Evolutionary conservation across 2,888 invertebrate species (phyloP).

Genomic region (Boloria euphrosyne): DNA sequence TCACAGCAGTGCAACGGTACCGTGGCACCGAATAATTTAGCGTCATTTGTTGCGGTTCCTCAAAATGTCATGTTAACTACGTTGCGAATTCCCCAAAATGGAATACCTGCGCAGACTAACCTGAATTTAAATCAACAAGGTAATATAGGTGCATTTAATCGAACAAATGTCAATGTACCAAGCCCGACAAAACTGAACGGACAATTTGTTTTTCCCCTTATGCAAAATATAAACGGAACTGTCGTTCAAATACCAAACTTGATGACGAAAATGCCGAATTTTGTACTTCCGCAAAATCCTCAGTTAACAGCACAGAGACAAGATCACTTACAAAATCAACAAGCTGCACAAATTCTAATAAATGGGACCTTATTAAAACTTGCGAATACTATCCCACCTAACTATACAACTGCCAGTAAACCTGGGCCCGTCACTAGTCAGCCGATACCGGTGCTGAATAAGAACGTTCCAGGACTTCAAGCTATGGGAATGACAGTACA

Average conservation of each 20-base stretch:
- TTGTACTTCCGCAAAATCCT: constrained; percentile 69
- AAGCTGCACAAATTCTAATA: constrained; percentile 74
- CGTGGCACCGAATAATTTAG: constrained; percentile 66
- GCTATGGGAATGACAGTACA: constrained; percentile 75
- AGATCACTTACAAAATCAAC: constrained; percentile 72
- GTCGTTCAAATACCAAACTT: constrained; percentile 84
- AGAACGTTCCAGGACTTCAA: constrained; percentile 71
- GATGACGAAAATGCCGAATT: constrained; percentile 82
- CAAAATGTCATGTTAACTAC: constrained; percentile 82
- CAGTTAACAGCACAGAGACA: constrained; percentile 65
- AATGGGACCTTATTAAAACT: constrained; percentile 79
- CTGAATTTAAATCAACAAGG: constrained; percentile 60
- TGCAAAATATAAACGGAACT: constrained; percentile 82
- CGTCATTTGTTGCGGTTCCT: constrained; percentile 76
- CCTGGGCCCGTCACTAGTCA: constrained; percentile 65
- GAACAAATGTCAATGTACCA: constrained; percentile 69
- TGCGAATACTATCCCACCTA: constrained; percentile 63
- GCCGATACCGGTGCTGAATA: constrained; percentile 69
- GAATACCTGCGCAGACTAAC: constrained; percentile 61
- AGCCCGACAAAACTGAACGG: constrained; percentile 77
- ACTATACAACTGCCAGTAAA: constrained; percentile 67
- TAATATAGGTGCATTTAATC: constrained; percentile 66
- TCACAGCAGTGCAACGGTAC: constrained; percentile 69
- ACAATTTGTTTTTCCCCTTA: constrained; percentile 82
- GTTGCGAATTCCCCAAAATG: constrained; percentile 80